A percentile compares a stretch with the other conserved stretches of the same genome.
Conservation (phyloP, 2,888 invertebrate genomes). For the Oithona nana region DNA sequence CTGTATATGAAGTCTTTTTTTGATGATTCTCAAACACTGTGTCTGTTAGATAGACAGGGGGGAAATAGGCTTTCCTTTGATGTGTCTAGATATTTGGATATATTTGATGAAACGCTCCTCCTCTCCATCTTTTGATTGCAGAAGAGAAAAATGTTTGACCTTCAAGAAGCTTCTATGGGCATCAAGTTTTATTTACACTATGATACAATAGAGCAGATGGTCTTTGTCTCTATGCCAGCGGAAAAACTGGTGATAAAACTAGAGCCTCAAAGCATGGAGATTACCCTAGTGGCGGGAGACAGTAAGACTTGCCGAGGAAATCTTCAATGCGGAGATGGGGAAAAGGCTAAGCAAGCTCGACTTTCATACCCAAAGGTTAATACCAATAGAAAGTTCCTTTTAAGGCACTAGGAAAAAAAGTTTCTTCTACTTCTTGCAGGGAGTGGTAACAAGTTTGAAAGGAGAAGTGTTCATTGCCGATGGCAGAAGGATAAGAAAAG, state of each 20-base stretch:
- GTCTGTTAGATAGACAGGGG: too few species aligned
- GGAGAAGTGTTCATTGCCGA: neutral
- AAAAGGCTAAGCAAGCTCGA: neutral
- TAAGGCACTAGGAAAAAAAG: too few species aligned
- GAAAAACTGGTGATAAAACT: conserved; percentile 1
- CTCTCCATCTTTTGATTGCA: neutral
- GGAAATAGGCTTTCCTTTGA: too few species aligned
- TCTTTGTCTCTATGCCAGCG: neutral
- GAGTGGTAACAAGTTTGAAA: neutral
- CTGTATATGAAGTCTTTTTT: too few species aligned
- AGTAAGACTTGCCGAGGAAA: neutral
- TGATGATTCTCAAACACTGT: too few species aligned
- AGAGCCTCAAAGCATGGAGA: neutral
- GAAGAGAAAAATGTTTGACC: neutral
- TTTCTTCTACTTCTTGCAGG: too few species aligned
- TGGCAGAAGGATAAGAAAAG: neutral
- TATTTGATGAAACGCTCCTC: neutral
- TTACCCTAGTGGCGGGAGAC: neutral
- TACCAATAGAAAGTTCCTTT: too few species aligned
- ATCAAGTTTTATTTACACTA: neutral
- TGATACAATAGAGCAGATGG: neutral
- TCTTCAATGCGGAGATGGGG: neutral
- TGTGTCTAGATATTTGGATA: too few species aligned
- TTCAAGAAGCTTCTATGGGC: neutral
- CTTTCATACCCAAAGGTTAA: conserved; percentile 3